Conservation (phyloP, 2,797 vertebrate species). For the Pseudomugil tenellus region DNA sequence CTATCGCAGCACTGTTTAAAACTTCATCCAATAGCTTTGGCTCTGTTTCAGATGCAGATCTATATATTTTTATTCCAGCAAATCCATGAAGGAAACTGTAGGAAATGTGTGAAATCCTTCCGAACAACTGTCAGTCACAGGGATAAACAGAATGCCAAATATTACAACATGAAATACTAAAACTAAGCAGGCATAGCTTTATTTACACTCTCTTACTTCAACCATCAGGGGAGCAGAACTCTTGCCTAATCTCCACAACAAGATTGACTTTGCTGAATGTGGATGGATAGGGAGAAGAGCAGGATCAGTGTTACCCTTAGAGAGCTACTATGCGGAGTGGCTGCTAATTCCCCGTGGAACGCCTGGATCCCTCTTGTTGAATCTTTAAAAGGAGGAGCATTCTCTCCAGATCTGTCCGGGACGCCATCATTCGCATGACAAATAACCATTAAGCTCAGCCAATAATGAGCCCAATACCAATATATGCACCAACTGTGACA, state of each 20-base stretch:
- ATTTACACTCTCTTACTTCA: conserved; percentile 47
- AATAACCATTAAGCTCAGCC: conserved; percentile 74
- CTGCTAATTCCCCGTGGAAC: conserved; percentile 65
- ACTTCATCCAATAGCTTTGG: neutral
- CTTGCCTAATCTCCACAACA: conserved; percentile 58
- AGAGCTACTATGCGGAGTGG: conserved; percentile 53
- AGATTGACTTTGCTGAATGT: conserved; percentile 48
- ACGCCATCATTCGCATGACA: conserved; percentile 66
- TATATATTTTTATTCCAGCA: neutral
- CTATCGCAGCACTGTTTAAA: neutral
- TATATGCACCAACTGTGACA: conserved; percentile 54
- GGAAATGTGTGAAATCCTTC: neutral
- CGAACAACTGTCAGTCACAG: conserved; percentile 15
- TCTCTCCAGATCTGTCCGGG: conserved; percentile 66
- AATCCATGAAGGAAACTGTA: neutral
- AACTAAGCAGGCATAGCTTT: conserved; percentile 46
- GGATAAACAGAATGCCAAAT: conserved; percentile 2
- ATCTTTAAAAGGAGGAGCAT: conserved; percentile 53
- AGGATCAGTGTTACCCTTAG: conserved; percentile 68
- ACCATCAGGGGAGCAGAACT: conserved; percentile 45
- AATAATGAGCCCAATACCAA: conserved; percentile 48
- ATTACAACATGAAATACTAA: conserved; percentile 40
- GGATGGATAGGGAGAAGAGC: conserved; percentile 31
- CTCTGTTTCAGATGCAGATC: neutral
- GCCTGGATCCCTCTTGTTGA: conserved; percentile 57